Evolutionary conservation across 2,888 invertebrate species (phyloP).

Genomic region (Scaptodrosophila latifasciaeformis): DNA sequence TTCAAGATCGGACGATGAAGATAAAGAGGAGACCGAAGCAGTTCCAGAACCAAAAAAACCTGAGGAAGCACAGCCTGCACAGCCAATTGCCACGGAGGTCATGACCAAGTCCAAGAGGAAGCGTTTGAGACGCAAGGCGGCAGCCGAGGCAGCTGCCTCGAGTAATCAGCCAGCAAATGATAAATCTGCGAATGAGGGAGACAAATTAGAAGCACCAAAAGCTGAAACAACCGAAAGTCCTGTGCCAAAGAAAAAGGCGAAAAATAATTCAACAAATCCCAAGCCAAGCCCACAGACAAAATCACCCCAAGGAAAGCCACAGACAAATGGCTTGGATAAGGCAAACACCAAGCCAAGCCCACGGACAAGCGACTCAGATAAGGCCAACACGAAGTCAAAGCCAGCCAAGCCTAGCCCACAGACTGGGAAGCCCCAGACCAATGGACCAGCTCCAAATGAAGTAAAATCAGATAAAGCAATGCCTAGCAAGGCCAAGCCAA

Average conservation of each 20-base stretch:
- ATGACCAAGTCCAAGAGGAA: constrained; percentile 52
- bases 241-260: not conserved
- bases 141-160: constrained; percentile 25
- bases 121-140: constrained; percentile 55
- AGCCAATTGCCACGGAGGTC: constrained; percentile 22
- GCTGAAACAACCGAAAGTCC: not conserved
- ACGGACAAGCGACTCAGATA: not conserved
- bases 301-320: not conserved
- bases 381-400: constrained; percentile 1
- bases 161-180: not conserved
- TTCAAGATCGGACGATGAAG: constrained; percentile 70
- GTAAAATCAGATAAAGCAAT: constrained; percentile 20
- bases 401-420: no score
- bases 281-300: not conserved
- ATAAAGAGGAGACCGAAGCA: constrained; percentile 13
- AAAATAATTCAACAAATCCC: not conserved
- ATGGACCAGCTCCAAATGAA: constrained; percentile 23
- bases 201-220: no score
- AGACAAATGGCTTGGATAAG: not conserved
- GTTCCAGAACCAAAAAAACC: constrained; percentile 1
- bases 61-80: not conserved
- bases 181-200: not conserved
- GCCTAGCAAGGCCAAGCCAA: constrained; percentile 37
- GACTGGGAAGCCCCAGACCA: constrained; percentile 7
- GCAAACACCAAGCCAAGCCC: no score